phyloP scores from a whole-genome alignment of 1,140 invertebrate genomes.

The Zaprionus ornatus region DNA sequence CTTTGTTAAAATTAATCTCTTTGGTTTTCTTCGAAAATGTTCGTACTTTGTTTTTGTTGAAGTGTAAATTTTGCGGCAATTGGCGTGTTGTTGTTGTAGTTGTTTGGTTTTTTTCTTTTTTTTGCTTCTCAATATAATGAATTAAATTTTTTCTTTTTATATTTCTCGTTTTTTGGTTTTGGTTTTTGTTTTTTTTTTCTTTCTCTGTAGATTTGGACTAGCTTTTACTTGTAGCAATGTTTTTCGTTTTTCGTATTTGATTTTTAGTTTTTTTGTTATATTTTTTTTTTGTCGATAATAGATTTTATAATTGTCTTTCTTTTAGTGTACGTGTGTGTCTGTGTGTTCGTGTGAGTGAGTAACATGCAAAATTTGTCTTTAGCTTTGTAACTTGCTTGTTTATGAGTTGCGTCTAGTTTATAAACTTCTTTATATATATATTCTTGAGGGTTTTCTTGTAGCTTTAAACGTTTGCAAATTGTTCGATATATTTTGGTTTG shows the following conservation, averaged over 20 bases:
- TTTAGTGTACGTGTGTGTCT: conserved; percentile 30
- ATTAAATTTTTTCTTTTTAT: conserved; percentile 50
- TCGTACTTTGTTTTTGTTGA: conserved; percentile 36
- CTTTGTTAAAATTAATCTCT: conserved; percentile 42
- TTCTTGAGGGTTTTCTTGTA: conserved; percentile 31
- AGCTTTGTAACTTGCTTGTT: conserved; percentile 25
- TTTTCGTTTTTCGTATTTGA: conserved; percentile 31
- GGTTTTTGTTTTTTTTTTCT: conserved; percentile 27
- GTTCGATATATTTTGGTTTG: background rate
- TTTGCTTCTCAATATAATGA: conserved; percentile 37
- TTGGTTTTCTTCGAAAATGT: conserved; percentile 52
- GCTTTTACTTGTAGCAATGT: conserved; percentile 66
- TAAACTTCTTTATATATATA: conserved; percentile 10
- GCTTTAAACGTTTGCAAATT: conserved; percentile 45
- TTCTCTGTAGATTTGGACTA: conserved; percentile 75
- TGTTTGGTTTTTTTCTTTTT: conserved; percentile 15
- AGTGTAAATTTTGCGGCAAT: conserved; percentile 65
- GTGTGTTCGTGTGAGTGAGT: conserved; percentile 27
- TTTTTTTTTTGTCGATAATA: conserved; percentile 44
- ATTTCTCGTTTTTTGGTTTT: no score
- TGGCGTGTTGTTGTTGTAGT: conserved; percentile 67
- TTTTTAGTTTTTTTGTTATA: conserved; percentile 24
- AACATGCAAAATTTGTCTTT: conserved; percentile 57
- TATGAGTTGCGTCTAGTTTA: conserved; percentile 41
- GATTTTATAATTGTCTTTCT: conserved; percentile 53